Conservation (phyloP, 2,888 invertebrate genomes). For the Rhorus exstirpatorius region DNA sequence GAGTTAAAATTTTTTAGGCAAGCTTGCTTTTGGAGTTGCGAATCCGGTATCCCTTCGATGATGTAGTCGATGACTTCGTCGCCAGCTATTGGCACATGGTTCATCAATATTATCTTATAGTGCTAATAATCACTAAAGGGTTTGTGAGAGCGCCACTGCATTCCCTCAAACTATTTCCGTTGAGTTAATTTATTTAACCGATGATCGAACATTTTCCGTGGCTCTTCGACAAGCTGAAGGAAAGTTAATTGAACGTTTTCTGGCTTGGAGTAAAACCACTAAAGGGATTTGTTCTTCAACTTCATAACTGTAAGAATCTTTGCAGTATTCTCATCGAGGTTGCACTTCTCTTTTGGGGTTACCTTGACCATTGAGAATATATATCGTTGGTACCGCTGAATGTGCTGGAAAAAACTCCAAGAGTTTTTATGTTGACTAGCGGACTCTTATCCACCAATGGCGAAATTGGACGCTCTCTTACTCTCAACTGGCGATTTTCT, state of each 20-base stretch:
- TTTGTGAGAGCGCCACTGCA: constrained; percentile 65
- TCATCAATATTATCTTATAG: constrained; percentile 69
- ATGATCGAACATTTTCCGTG: constrained; percentile 69
- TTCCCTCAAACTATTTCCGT: constrained; percentile 70
- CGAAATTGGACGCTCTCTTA: neutral
- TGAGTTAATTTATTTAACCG: constrained; percentile 54
- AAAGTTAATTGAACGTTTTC: constrained; percentile 52
- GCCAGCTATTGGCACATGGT: constrained; percentile 64
- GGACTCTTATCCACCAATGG: neutral
- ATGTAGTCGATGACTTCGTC: constrained; percentile 71
- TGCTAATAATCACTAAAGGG: constrained; percentile 69
- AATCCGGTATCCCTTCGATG: constrained; percentile 71
- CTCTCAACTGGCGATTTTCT: constrained; percentile 16
- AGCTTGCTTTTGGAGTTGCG: constrained; percentile 66
- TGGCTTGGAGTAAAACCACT: constrained; percentile 67
- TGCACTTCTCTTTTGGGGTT: constrained; percentile 6
- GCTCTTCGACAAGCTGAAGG: constrained; percentile 37
- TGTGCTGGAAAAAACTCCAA: constrained; percentile 21
- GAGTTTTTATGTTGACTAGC: neutral
- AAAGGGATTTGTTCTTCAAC: constrained; percentile 58
- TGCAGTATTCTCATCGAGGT: constrained; percentile 29
- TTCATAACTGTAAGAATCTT: constrained; percentile 55
- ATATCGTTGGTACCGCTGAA: constrained; percentile 21
- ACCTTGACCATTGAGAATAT: constrained; percentile 32
- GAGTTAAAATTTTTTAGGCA: constrained; percentile 64